These are phyloP conservation scores for Porites lutea DNA, from an alignment of 64 coral and sea anemone genomes.

Conservation along the genomic window DNA sequence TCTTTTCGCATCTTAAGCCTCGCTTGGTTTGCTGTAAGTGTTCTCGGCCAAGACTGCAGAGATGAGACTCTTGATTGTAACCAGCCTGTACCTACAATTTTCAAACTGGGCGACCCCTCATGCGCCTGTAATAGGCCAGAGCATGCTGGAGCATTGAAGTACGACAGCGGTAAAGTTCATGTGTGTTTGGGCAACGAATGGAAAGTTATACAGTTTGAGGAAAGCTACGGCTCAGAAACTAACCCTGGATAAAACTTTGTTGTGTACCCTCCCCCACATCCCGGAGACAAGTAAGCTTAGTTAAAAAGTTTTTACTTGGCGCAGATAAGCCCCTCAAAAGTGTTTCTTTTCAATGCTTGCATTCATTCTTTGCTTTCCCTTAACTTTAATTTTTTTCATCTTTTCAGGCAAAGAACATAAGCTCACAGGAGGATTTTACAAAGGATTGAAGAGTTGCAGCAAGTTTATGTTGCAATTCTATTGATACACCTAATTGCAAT, in stretches of 20 bases:
- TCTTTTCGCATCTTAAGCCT: neutral
- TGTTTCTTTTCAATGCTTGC: no score
- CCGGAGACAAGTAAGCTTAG: no score
- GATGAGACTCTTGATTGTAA: conserved; percentile 21
- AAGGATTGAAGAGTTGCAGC: no score
- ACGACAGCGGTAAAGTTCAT: neutral
- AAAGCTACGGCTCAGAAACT: neutral
- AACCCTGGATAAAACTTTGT: neutral
- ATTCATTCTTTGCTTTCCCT: no score
- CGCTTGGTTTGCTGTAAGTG: neutral
- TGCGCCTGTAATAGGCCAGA: neutral
- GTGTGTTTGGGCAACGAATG: conserved; percentile 25
- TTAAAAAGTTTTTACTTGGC: no score
- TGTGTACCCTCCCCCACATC: no score
- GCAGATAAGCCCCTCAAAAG: no score
- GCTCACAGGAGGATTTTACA: no score
- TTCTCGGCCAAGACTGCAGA: neutral
- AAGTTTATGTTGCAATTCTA: no score
- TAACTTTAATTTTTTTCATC: no score
- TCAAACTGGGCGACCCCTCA: neutral
- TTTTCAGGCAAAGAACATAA: no score
- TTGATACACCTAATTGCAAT: no score
- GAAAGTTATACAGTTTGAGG: neutral
- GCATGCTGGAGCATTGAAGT: conserved; percentile 19
- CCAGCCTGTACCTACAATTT: conserved; percentile 27